Conservation (phyloP, 2,113 vertebrate species). For the Triplophysa dalaica region DNA sequence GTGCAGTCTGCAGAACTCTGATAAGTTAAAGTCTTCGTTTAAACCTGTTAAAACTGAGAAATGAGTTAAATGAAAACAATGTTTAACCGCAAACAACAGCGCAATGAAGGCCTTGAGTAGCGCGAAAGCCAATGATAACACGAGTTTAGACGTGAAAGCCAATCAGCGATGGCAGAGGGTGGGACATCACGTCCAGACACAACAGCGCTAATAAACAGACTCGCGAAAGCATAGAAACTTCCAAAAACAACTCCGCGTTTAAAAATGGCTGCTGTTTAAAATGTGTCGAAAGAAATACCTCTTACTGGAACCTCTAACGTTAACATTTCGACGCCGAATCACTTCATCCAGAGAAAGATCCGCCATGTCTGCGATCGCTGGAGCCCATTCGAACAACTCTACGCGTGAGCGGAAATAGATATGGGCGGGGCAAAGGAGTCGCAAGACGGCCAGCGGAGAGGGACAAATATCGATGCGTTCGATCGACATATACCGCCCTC, state of each 20-base stretch:
- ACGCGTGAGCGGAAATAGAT: conserved; percentile 51
- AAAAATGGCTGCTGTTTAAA: background rate
- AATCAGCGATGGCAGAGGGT: background rate
- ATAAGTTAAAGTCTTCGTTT: too few species aligned
- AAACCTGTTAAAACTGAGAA: too few species aligned
- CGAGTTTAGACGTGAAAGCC: background rate
- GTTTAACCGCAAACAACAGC: background rate
- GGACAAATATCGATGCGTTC: background rate
- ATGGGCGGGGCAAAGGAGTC: background rate
- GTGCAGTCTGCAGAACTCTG: too few species aligned
- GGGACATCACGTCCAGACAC: background rate
- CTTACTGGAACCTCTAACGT: conserved; percentile 68
- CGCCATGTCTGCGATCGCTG: conserved; percentile 83
- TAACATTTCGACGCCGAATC: conserved; percentile 88
- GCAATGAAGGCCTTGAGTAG: background rate
- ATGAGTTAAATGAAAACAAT: background rate
- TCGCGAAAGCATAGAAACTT: background rate
- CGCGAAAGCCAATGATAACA: conserved; percentile 16
- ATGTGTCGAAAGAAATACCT: conserved; percentile 54
- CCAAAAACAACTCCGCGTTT: background rate
- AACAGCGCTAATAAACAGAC: background rate
- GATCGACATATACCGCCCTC: too few species aligned
- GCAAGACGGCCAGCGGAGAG: background rate
- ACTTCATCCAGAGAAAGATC: conserved; percentile 94
- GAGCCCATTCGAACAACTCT: conserved; percentile 1